These are phyloP conservation scores for Apostichopus californicus DNA, from an alignment of 35 echinoderm and acorn worm genomes.

Conservation along the genomic window DNA sequence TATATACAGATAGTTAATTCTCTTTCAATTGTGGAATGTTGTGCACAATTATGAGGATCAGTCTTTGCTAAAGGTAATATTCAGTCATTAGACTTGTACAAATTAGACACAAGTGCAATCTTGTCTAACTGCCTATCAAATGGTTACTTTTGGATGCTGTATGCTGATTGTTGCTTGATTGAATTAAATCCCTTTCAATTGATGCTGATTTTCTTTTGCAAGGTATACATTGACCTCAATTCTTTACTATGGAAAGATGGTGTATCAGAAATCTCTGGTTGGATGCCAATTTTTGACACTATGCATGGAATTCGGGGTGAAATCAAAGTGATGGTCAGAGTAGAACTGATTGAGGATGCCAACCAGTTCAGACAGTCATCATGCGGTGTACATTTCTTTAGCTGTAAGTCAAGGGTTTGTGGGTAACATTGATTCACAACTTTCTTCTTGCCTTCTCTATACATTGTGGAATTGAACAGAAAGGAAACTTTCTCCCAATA, in stretches of 20 bases:
- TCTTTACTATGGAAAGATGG: conserved; percentile 97
- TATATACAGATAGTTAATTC: no score
- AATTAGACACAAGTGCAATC: no score
- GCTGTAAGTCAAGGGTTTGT: conserved; percentile 64
- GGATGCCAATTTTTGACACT: conserved; percentile 98
- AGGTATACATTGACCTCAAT: conserved; percentile 99
- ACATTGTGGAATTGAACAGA: neutral
- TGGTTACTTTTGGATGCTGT: no score
- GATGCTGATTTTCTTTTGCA: neutral
- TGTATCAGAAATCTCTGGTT: conserved; percentile 90
- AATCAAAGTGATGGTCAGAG: conserved; percentile 86
- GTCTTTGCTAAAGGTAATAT: no score
- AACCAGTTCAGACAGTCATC: conserved; percentile 93
- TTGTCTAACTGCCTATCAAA: no score
- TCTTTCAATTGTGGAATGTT: no score
- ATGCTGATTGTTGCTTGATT: no score
- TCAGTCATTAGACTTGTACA: no score
- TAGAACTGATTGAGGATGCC: conserved; percentile 90
- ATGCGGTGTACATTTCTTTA: conserved; percentile 93
- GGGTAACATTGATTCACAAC: neutral
- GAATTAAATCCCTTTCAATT: no score
- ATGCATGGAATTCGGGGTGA: conserved; percentile 98
- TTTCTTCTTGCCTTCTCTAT: neutral
- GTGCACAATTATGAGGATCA: no score
- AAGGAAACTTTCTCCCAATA: no score